These are phyloP conservation scores for Sakesphorus luctuosus DNA, from an alignment of 2,113 vertebrate genomes.

Conservation along the genomic window DNA sequence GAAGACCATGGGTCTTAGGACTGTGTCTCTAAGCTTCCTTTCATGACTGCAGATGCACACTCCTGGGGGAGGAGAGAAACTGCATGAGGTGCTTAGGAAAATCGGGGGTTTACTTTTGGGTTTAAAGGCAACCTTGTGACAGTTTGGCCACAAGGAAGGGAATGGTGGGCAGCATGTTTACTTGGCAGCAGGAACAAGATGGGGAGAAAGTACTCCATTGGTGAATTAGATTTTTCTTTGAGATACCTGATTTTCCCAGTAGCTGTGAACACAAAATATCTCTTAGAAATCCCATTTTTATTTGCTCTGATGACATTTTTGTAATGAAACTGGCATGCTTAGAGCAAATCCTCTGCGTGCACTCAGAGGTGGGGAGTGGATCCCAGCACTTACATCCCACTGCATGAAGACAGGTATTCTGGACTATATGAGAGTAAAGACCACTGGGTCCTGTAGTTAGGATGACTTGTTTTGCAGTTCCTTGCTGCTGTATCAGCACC, in stretches of 20 bases:
- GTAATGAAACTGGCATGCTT: not conserved
- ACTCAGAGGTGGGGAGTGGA: not conserved
- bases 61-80: not conserved
- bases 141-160: not conserved
- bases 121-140: not conserved
- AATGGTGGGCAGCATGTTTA: not conserved
- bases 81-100: not conserved
- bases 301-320: not conserved
- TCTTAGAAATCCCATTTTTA: not conserved
- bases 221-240: rapidly evolving
- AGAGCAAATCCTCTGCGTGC: rapidly evolving
- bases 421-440: not conserved
- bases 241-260: not conserved
- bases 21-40: not conserved
- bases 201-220: not conserved
- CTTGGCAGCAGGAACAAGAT: not conserved
- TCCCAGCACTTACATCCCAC: not conserved
- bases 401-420: not conserved
- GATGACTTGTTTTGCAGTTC: not conserved
- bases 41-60: rapidly evolving
- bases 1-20: not conserved
- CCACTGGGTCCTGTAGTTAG: not conserved
- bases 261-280: not conserved
- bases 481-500: not conserved
- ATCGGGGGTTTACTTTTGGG: not conserved